A percentile compares a stretch with the other conserved stretches of the same genome.
These are phyloP conservation scores for Numida meleagris DNA, from an alignment of 2,113 vertebrate species.

Conservation along the genomic window DNA sequence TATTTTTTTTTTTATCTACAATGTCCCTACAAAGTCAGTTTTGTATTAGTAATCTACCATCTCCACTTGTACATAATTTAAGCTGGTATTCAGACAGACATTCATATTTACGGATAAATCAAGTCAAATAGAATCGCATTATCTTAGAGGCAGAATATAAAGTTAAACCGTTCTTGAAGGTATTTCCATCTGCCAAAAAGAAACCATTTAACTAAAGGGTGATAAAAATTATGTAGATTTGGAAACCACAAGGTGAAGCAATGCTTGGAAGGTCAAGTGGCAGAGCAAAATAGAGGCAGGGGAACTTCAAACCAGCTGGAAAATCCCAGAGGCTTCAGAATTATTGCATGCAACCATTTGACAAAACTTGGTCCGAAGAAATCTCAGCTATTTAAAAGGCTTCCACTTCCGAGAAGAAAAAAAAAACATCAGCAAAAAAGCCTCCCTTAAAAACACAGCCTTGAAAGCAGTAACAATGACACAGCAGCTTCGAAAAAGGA, in stretches of 20 bases:
- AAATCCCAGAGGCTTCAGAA: constrained; percentile 27
- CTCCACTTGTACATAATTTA: constrained; percentile 42
- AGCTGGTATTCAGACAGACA: constrained; percentile 29
- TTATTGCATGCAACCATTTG: not conserved
- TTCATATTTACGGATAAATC: constrained; percentile 55
- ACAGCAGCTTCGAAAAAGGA: not conserved
- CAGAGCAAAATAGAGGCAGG: not conserved
- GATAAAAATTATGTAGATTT: constrained; percentile 26
- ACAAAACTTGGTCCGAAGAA: not conserved
- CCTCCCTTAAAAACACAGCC: not conserved
- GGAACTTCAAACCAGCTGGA: not conserved
- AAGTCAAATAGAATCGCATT: constrained; percentile 20
- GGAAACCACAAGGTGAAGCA: constrained; percentile 54
- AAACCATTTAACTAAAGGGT: constrained; percentile 31
- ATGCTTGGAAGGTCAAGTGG: constrained; percentile 13
- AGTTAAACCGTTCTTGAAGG: constrained; percentile 25
- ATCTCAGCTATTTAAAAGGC: not conserved
- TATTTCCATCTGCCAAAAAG: constrained; percentile 52
- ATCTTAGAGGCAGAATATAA: constrained; percentile 31
- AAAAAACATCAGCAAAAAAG: not conserved
- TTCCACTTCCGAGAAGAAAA: not conserved
- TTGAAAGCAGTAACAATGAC: not conserved
- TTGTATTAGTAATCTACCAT: constrained; percentile 4
- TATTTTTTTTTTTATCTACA: not conserved
- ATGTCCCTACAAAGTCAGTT: not conserved